phyloP scores from a whole-genome alignment of 2,113 vertebrate genomes.

The Mus pahari region DNA sequence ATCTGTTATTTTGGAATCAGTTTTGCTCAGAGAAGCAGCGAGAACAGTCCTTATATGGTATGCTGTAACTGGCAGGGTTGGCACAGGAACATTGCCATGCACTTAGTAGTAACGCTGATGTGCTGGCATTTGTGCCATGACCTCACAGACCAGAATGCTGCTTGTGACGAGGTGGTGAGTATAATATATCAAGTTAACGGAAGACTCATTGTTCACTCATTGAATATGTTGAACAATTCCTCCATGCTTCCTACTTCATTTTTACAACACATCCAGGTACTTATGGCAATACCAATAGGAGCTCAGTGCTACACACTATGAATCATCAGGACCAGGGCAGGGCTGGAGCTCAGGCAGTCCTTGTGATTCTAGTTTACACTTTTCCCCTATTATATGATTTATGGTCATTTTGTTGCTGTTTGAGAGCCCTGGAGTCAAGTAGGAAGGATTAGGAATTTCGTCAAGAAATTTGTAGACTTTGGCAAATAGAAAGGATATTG shows the following conservation, averaged over 20 bases:
- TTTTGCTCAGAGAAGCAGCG: slow-evolving; percentile 38
- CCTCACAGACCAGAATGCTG: not conserved
- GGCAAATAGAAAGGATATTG: not conserved
- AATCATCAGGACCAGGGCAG: not conserved
- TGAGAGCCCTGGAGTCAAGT: not conserved
- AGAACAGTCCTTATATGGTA: slow-evolving; percentile 23
- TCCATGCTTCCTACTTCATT: not conserved
- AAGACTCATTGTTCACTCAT: not conserved
- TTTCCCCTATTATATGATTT: not conserved
- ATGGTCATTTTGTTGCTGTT: not conserved
- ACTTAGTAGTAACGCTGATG: not conserved
- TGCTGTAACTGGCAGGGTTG: not conserved
- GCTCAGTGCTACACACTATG: not conserved
- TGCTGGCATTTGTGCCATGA: not conserved
- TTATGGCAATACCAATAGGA: not conserved
- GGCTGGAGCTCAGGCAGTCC: not conserved
- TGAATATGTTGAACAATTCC: not conserved
- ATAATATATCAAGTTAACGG: not conserved
- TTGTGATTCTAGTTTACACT: not conserved
- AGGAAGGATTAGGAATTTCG: not conserved
- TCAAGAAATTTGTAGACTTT: not conserved
- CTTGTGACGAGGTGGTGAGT: not conserved
- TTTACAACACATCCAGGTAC: not conserved
- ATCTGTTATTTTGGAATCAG: slow-evolving; percentile 58
- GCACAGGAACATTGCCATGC: not conserved